A percentile compares a stretch with the other conserved stretches of the same genome.
These are phyloP conservation scores for Sphaerophoria rueppellii DNA, from an alignment of 2,888 invertebrate species.

Conservation along the genomic window DNA sequence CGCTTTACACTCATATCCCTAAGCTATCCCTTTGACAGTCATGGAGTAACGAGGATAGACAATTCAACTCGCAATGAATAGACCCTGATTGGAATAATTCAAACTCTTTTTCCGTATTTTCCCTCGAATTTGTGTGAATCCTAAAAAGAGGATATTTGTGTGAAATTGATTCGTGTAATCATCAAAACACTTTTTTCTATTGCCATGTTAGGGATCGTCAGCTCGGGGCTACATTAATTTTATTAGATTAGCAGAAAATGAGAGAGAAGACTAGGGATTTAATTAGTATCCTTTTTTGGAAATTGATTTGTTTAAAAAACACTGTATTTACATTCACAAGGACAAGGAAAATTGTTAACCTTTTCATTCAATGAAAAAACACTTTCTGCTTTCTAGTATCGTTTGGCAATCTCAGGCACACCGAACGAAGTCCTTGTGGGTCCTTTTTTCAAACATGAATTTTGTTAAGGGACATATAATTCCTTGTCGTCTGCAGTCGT, in stretches of 20 bases:
- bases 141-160: constrained; percentile 25
- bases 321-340: neutral
- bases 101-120: neutral
- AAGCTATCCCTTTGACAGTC: constrained; percentile 31
- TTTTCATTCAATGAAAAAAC: neutral
- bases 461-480: neutral
- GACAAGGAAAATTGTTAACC: neutral
- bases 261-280: neutral
- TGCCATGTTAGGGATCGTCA: constrained; percentile 24
- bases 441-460: constrained; percentile 11
- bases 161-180: constrained; percentile 65
- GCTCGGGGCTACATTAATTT: neutral
- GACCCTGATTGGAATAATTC: constrained; percentile 5
- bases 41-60: too few species aligned
- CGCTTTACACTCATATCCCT: neutral
- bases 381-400: neutral
- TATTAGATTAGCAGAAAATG: neutral
- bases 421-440: constrained; percentile 9
- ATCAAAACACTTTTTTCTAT: constrained; percentile 45
- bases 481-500: constrained; percentile 20
- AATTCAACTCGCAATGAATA: neutral
- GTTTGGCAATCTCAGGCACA: neutral
- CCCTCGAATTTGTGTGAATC: neutral
- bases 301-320: neutral
- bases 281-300: constrained; percentile 7